Evolutionary conservation across 2,888 invertebrate genomes (phyloP), one percentile per base, ranked within the genome.

Genomic region (Chalcosyrphus nemorum): DNA sequence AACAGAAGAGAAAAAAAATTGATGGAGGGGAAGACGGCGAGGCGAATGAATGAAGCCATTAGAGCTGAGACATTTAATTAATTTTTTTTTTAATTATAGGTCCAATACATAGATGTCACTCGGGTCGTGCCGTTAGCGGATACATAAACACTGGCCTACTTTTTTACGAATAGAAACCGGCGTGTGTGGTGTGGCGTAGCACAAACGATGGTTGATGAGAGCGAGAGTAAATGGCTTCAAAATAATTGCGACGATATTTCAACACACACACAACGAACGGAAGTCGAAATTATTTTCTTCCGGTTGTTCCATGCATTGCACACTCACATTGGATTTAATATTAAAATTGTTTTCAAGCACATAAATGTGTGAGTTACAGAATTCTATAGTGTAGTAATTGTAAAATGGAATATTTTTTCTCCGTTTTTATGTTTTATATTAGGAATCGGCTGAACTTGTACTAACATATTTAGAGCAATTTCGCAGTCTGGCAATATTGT

Each of bases 71-170:
- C 66, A 72, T 35, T 82, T 78, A 82, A 82, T 84, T 84, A 84
- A 63, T 74, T 68, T 74, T 74, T 68, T 74, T 84, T 84, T 84
- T 80, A 80, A 80, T 84, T 80, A 80, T 65, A 80, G 74, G 47
- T 74, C 57, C 57, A 74, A 80, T 74, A 70, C 72, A 82, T 70
- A 74, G 78, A 80, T 84, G 80, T 80, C 84, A 84, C 74, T 84
- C 56, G 29, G 82, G 82, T 84, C 74, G 68, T 17, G 35, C 47
- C 41, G 68, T 56, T 70, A 70, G 75, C 47, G 38, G 43, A 80
- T 59, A 74, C 57, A 75, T 75, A 74, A 70, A 38, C 56, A 52
- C 29, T 84, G 84, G 72, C 84, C 84, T 65, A 80, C 57, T 84
- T 84, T 84, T 71, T 43, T 21, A 24, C 24, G 24, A n/a, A 74